Conservation (phyloP, 2,113 vertebrate species). For the Eclectus roratus region DNA sequence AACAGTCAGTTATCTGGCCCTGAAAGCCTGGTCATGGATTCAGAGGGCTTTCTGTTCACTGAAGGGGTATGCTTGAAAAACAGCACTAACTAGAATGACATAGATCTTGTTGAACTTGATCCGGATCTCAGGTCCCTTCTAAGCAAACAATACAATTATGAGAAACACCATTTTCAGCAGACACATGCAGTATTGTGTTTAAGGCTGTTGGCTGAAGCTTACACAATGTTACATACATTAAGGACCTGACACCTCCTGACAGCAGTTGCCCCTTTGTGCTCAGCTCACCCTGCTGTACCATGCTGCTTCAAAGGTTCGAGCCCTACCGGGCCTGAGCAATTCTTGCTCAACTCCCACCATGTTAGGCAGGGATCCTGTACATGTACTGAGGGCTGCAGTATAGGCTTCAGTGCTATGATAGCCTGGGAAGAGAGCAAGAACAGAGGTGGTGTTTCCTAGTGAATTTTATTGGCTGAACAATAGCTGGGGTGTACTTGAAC, state of each 20-base stretch:
- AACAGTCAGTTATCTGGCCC: constrained; percentile 75
- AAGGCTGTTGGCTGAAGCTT: constrained; percentile 33
- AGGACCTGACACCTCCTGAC: constrained; percentile 5
- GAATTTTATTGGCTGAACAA: not conserved
- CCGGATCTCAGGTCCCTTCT: constrained; percentile 47
- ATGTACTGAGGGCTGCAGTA: fast-evolving
- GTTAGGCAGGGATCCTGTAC: not conserved
- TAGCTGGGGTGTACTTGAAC: no score
- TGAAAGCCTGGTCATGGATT: constrained; percentile 66
- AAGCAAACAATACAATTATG: constrained; percentile 54
- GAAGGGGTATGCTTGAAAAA: constrained; percentile 58
- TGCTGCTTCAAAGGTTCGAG: not conserved
- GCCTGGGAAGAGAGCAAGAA: not conserved
- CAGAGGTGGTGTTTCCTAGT: not conserved
- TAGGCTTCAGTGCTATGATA: fast-evolving
- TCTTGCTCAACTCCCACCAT: not conserved
- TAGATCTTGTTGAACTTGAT: constrained; percentile 64
- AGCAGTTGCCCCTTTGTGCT: constrained; percentile 6
- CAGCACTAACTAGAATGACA: constrained; percentile 56
- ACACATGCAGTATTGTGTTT: not conserved
- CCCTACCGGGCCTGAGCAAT: not conserved
- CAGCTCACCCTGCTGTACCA: not conserved
- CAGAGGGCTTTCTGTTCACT: constrained; percentile 68
- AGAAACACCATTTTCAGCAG: constrained; percentile 2
- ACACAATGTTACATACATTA: constrained; percentile 7